A percentile compares a stretch with the other conserved stretches of the same genome.
Evolutionary conservation across 2,113 vertebrate species (phyloP).

Genomic region (Oreochromis aureus): DNA sequence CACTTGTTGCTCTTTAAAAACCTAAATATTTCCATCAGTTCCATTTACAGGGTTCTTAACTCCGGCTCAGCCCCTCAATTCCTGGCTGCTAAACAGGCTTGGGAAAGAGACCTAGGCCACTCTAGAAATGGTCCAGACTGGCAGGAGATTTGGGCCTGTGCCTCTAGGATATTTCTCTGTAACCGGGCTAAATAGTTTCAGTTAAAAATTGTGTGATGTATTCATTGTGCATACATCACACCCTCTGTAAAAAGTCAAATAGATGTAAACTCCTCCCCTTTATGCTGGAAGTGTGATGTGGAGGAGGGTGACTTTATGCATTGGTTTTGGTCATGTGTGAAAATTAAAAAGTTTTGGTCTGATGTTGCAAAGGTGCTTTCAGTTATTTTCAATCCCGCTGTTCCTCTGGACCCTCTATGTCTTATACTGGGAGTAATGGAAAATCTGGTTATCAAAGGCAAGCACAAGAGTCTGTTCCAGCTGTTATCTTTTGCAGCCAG

Average conservation of each 20-base stretch:
- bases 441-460: not conserved
- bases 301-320: not conserved
- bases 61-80: not conserved
- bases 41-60: not conserved
- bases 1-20: not conserved
- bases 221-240: not conserved
- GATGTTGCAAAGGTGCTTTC: not conserved
- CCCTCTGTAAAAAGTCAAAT: not conserved
- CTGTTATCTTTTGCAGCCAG: not conserved
- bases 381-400: not conserved
- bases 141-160: rapidly evolving
- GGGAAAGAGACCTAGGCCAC: not conserved
- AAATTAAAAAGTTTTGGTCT: not conserved
- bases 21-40: not conserved
- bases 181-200: rapidly evolving
- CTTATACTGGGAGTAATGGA: not conserved
- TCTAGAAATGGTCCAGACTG: not conserved
- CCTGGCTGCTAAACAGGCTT: not conserved
- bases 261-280: not conserved
- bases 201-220: not conserved
- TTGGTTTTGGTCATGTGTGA: not conserved
- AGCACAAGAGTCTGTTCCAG: rapidly evolving
- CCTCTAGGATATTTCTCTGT: not conserved
- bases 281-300: not conserved
- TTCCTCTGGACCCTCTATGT: not conserved